A percentile compares a stretch with the other conserved stretches of the same genome.
These are phyloP conservation scores for Brachionus angularis DNA, from an alignment of 1,140 invertebrate species.

Conservation along the genomic window DNA sequence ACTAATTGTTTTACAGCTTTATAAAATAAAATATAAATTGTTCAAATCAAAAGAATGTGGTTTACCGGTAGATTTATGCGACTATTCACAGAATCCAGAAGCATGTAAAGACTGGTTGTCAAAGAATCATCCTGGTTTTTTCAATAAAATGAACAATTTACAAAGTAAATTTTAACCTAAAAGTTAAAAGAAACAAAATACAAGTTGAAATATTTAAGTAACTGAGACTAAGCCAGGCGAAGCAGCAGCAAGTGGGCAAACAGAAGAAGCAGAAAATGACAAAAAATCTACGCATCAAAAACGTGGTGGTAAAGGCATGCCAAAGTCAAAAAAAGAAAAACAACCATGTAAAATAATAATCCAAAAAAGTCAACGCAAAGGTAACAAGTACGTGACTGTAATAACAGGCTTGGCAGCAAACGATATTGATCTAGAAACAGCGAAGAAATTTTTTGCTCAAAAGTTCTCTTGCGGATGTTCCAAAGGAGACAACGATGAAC, in stretches of 20 bases:
- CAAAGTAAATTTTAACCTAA: slow-evolving; percentile 4
- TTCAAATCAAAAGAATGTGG: slow-evolving; percentile 34
- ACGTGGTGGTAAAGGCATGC: slow-evolving; percentile 76
- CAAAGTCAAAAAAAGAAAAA: slow-evolving; percentile 79
- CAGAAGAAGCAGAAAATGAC: slow-evolving; percentile 68
- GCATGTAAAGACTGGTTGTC: slow-evolving; percentile 31
- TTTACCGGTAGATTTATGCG: slow-evolving; percentile 23
- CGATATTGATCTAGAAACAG: slow-evolving; percentile 94
- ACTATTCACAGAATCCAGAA: slow-evolving; percentile 34
- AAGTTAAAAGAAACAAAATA: too few relatives aligned
- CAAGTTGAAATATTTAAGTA: background rate
- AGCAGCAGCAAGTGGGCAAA: too few relatives aligned
- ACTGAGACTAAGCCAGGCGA: background rate
- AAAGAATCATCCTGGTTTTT: slow-evolving; percentile 16
- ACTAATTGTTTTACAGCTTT: too few relatives aligned
- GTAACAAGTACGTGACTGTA: slow-evolving; percentile 94
- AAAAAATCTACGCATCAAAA: slow-evolving; percentile 80
- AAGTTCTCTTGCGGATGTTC: slow-evolving; percentile 98
- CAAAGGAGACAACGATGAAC: slow-evolving; percentile 96
- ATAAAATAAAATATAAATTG: too few relatives aligned
- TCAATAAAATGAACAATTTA: slow-evolving; percentile 29
- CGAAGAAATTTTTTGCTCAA: slow-evolving; percentile 92
- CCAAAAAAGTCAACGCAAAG: slow-evolving; percentile 85
- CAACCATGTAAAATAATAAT: slow-evolving; percentile 72
- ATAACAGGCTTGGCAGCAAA: slow-evolving; percentile 72